Conservation (phyloP, 2,797 vertebrate genomes). For the Spondyliosoma cantharus region DNA sequence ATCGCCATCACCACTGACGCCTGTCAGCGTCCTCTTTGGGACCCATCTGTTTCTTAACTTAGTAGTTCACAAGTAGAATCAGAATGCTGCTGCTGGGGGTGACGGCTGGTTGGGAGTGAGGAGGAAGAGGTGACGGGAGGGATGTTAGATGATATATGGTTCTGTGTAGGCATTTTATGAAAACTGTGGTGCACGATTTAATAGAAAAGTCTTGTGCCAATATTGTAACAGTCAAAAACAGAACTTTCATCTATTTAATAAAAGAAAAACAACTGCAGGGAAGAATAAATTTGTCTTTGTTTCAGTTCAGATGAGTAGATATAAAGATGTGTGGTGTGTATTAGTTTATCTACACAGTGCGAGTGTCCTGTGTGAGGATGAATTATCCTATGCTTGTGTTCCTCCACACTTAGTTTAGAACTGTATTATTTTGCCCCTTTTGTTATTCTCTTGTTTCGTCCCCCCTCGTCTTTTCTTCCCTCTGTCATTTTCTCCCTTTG, state of each 20-base stretch:
- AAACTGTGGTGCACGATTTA: not conserved
- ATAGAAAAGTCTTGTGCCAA: slow-evolving; percentile 16
- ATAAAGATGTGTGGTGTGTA: not conserved
- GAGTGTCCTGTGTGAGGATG: slow-evolving; percentile 32
- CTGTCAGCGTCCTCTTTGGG: slow-evolving; percentile 52
- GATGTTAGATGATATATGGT: not conserved
- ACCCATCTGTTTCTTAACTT: slow-evolving; percentile 44
- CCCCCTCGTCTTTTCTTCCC: slow-evolving; percentile 31
- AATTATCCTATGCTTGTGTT: slow-evolving; percentile 13
- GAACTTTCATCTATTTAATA: slow-evolving; percentile 5
- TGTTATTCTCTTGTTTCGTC: slow-evolving; percentile 49
- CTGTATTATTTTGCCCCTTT: slow-evolving; percentile 12
- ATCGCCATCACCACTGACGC: slow-evolving; percentile 1
- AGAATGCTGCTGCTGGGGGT: slow-evolving; percentile 15
- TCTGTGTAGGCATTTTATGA: slow-evolving; percentile 1
- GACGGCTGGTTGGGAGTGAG: not conserved
- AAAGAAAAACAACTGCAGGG: slow-evolving; percentile 24
- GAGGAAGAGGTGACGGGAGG: not conserved
- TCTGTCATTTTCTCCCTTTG: slow-evolving; percentile 43
- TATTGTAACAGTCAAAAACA: slow-evolving; percentile 20
- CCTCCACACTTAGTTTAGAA: slow-evolving; percentile 9
- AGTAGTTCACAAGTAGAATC: slow-evolving; percentile 34
- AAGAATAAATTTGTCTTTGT: not conserved
- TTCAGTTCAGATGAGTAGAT: not conserved
- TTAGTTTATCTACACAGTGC: slow-evolving; percentile 22